phyloP scores from a whole-genome alignment of 2,888 invertebrate species.

The Platynereis dumerilii region DNA sequence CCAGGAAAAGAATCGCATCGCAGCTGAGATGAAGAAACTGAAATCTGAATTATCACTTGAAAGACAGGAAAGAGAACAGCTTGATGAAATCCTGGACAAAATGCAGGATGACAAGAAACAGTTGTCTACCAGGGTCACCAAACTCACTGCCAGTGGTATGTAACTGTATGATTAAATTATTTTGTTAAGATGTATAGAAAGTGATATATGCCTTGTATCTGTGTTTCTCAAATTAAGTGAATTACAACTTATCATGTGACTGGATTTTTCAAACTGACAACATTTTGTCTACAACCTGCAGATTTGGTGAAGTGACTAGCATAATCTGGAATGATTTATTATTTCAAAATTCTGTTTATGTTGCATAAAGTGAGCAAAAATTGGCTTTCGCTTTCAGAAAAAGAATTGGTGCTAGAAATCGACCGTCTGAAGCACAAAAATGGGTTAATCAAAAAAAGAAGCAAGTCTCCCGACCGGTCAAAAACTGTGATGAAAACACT shows the following conservation, averaged over 20 bases:
- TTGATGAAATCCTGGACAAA: conserved; percentile 56
- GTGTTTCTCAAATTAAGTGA: too few species aligned
- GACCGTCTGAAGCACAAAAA: conserved; percentile 58
- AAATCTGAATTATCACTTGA: conserved; percentile 44
- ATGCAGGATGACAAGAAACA: conserved; percentile 60
- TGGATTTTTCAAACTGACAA: too few species aligned
- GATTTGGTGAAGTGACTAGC: too few species aligned
- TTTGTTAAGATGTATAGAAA: too few species aligned
- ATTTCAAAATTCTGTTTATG: too few species aligned
- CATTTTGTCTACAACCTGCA: too few species aligned
- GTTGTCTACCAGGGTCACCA: conserved; percentile 55
- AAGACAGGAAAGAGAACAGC: conserved; percentile 45
- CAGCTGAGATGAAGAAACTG: conserved; percentile 45
- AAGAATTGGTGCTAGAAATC: conserved; percentile 63
- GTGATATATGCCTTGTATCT: too few species aligned
- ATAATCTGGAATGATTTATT: too few species aligned
- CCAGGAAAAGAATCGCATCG: conserved; percentile 47
- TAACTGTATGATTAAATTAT: background rate
- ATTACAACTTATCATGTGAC: too few species aligned
- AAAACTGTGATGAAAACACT: conserved; percentile 58
- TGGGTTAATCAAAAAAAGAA: conserved; percentile 44
- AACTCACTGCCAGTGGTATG: conserved; percentile 60
- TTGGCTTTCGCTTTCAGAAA: conserved; percentile 49
- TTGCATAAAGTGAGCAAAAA: too few species aligned
- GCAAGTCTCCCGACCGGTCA: conserved; percentile 51